A percentile compares a stretch with the other conserved stretches of the same genome.
These are phyloP conservation scores for Eulemur rufifrons DNA, from an alignment of 2,113 vertebrate genomes.

Conservation along the genomic window DNA sequence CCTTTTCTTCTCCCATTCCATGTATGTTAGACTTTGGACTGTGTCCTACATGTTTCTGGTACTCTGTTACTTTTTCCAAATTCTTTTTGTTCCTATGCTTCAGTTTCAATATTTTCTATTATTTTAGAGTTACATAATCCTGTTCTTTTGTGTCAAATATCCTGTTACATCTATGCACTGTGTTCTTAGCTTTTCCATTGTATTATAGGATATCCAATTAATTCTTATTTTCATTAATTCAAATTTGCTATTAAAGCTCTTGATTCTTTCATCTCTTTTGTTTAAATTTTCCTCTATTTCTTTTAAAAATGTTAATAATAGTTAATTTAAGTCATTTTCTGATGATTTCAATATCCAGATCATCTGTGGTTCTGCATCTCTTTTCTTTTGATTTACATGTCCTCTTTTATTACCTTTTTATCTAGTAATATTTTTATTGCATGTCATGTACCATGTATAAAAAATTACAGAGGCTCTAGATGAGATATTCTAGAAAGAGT, in stretches of 20 bases:
- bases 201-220: neutral
- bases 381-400: neutral
- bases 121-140: neutral
- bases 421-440: neutral
- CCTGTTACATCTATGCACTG: neutral
- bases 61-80: neutral
- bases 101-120: neutral
- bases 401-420: neutral
- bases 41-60: neutral
- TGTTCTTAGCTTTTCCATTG: neutral
- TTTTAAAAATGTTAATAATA: neutral
- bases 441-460: neutral
- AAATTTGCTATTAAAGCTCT: neutral
- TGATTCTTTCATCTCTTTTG: neutral
- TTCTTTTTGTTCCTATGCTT: conserved; percentile 6
- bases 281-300: neutral
- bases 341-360: neutral
- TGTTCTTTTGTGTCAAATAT: neutral
- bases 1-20: neutral
- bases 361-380: neutral
- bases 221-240: neutral
- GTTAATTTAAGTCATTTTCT: neutral
- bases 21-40: neutral
- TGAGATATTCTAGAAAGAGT: neutral
- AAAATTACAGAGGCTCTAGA: neutral